Evolutionary conservation across 2,113 vertebrate genomes (phyloP), one percentile per base, ranked within the genome.

Genomic region (Callaeas wilsoni): DNA sequence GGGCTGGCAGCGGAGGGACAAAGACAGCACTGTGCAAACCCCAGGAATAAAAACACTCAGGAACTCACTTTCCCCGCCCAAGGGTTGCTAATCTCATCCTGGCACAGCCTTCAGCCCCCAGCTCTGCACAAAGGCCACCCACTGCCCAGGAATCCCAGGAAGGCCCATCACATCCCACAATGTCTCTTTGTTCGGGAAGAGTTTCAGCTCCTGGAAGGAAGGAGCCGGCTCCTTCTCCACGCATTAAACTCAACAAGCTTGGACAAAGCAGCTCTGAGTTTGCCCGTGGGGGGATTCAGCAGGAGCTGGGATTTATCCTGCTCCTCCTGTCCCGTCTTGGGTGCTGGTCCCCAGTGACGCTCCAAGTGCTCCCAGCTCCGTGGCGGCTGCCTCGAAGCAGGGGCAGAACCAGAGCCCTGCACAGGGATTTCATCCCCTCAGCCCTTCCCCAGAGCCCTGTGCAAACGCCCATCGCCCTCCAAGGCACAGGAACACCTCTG

Each of bases 261-360:
- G 79, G 85, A 80, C 90, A 97, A 27, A 80, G 67, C 65, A 81
- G 67, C 46, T 53, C 42, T 50, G 63, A 23, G 67, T 49, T 85
- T 73, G 25, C 37, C 64, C 42, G 4, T 1, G 1, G 33, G 41
- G 64, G 55, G 20, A 56, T 47, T 22, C 46, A 77, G 79, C 2
- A 4, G 53, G 78, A 67, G 64, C 75, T 88, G 59, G 63, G 92
- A 81, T 86, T 88, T 42, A 67, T 57, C 46, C 75, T 4, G 22
- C 16, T 67, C 50, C 59, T 84, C 32, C 50, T 12, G 3, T 11
- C 16, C 76, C 2, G 1, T 39, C 65, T 1, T 0, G 1, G 53
- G 30, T 22, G 46, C 60, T 37, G 39, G 39, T 44, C 39, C 44
- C 1, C 5, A 81, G 21, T 0, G 1, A 25, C 44, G 41, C 39